These are phyloP conservation scores for Camelus bactrianus DNA, from an alignment of 2,113 vertebrate species.

Conservation along the genomic window DNA sequence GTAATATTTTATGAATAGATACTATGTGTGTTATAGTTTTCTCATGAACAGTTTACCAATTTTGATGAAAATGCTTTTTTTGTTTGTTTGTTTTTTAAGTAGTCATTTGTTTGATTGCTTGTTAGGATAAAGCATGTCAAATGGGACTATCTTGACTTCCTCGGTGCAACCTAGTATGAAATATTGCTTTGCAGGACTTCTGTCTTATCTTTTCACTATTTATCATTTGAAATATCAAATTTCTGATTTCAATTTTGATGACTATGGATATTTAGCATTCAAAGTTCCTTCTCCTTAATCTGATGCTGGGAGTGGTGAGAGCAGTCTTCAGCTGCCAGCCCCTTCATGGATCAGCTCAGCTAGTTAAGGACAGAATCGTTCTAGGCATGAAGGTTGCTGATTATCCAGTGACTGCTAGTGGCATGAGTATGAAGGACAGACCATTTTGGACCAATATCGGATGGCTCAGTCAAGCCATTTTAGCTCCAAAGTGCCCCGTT, in stretches of 20 bases:
- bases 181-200: neutral
- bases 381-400: rapidly evolving
- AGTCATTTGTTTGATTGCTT: neutral
- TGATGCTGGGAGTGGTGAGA: neutral
- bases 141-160: neutral
- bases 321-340: neutral
- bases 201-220: neutral
- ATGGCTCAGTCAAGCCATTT: neutral
- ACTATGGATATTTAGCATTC: neutral
- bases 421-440: neutral
- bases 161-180: neutral
- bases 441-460: neutral
- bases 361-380: neutral
- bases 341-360: neutral
- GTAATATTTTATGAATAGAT: neutral
- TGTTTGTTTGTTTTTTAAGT: neutral
- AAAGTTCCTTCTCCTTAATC: neutral
- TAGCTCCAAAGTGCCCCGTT: neutral
- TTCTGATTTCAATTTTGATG: neutral
- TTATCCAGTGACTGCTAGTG: neutral
- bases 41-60: neutral
- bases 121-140: neutral
- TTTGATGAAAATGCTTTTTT: neutral
- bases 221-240: neutral
- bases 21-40: neutral